A percentile compares a stretch with the other conserved stretches of the same genome.
Conservation (phyloP, 2,888 invertebrate genomes). For the Thera obeliscata region DNA sequence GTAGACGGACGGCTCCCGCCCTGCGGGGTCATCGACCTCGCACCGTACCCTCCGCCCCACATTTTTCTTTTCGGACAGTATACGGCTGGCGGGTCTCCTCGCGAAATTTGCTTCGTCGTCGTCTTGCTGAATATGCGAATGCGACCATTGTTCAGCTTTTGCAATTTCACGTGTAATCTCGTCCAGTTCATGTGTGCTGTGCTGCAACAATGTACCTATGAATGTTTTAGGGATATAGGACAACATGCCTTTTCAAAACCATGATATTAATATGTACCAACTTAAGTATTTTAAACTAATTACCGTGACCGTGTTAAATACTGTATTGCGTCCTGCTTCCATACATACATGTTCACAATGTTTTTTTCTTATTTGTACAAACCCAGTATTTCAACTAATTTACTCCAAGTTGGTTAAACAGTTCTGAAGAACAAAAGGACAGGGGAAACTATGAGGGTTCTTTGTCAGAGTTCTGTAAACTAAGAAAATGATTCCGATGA, state of each 20-base stretch:
- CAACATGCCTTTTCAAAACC: not conserved
- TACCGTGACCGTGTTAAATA: too few species aligned
- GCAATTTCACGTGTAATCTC: slow-evolving; percentile 78
- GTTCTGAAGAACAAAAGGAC: not conserved
- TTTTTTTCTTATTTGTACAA: too few species aligned
- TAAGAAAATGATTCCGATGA: not conserved
- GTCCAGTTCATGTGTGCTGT: slow-evolving; percentile 52
- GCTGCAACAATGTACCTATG: slow-evolving; percentile 8
- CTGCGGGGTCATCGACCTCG: slow-evolving; percentile 70
- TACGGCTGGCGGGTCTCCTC: slow-evolving; percentile 61
- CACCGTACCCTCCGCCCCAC: slow-evolving; percentile 68
- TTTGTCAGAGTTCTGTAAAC: not conserved
- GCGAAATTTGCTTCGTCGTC: slow-evolving; percentile 72
- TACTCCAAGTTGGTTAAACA: too few species aligned
- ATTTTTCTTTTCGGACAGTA: slow-evolving; percentile 81
- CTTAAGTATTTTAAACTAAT: too few species aligned
- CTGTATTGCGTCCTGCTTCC: too few species aligned
- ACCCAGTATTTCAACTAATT: too few species aligned
- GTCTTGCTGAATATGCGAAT: slow-evolving; percentile 73
- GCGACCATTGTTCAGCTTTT: slow-evolving; percentile 74
- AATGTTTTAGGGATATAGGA: not conserved
- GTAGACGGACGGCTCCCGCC: slow-evolving; percentile 51
- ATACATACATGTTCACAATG: too few species aligned
- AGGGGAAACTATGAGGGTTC: not conserved
- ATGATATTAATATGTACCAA: too few species aligned